These are phyloP conservation scores for Gymnocephalus cernua DNA, from an alignment of 2,113 vertebrate species.

Conservation along the genomic window DNA sequence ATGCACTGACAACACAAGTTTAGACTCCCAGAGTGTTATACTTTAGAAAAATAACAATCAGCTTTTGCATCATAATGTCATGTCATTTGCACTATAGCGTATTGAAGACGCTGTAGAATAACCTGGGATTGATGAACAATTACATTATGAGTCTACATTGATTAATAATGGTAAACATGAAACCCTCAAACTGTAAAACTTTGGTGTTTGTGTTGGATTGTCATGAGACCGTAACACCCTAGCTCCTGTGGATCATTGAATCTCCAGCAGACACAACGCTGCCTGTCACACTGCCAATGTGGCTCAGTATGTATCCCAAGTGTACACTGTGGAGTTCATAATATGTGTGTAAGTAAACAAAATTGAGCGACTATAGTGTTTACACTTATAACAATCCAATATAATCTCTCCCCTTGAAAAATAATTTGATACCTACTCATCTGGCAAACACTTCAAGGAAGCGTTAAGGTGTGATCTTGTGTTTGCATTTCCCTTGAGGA, in stretches of 20 bases:
- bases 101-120: background rate
- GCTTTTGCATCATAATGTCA: background rate
- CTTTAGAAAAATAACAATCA: slow-evolving; percentile 4
- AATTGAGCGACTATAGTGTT: background rate
- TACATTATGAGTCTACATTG: background rate
- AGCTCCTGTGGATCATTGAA: background rate
- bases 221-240: background rate
- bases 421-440: slow-evolving; percentile 43
- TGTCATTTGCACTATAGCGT: background rate
- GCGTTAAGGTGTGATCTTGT: slow-evolving; percentile 44
- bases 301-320: background rate
- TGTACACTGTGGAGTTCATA: slow-evolving; percentile 11
- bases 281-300: background rate
- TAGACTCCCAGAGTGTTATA: background rate
- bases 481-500: slow-evolving; percentile 41
- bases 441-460: slow-evolving; percentile 32
- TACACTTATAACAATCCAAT: slow-evolving; percentile 27
- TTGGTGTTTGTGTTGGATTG: background rate
- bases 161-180: background rate
- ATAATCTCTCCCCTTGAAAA: slow-evolving; percentile 26
- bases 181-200: background rate
- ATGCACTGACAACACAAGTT: slow-evolving; percentile 31
- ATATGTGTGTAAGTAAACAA: background rate
- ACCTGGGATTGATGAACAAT: background rate
- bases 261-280: background rate